Conservation (phyloP, 2,797 vertebrate species). For the Anableps anableps region DNA sequence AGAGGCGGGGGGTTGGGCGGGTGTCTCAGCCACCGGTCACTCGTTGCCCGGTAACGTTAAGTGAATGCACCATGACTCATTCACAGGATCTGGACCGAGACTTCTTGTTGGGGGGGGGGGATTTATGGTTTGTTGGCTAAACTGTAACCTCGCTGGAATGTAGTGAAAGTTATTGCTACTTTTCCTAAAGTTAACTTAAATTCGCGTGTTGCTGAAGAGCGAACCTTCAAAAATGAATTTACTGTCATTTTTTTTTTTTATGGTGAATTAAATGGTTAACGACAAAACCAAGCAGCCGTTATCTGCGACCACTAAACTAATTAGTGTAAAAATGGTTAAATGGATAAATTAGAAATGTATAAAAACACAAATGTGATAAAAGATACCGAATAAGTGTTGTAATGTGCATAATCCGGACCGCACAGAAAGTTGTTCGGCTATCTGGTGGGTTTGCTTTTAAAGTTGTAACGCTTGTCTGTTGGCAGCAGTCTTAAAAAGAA, state of each 20-base stretch:
- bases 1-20: slow-evolving; percentile 43
- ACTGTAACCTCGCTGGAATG: slow-evolving; percentile 38
- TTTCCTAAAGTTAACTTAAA: neutral
- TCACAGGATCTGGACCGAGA: slow-evolving; percentile 59
- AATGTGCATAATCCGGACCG: too few species aligned
- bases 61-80: slow-evolving; percentile 75
- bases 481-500: too few species aligned
- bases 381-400: neutral
- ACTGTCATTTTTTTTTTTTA: neutral
- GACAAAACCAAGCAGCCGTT: neutral
- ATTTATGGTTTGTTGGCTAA: slow-evolving; percentile 52
- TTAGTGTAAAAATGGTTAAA: neutral
- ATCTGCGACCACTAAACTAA: neutral
- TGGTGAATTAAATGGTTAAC: neutral
- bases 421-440: too few species aligned
- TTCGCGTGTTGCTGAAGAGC: neutral
- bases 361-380: neutral
- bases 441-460: too few species aligned
- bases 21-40: slow-evolving; percentile 50
- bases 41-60: slow-evolving; percentile 68
- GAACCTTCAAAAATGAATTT: neutral
- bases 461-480: too few species aligned
- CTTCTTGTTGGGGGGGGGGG: slow-evolving; percentile 33
- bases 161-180: neutral
- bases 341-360: neutral